phyloP scores from a whole-genome alignment of 2,113 vertebrate species.

The Datnioides undecimradiatus region DNA sequence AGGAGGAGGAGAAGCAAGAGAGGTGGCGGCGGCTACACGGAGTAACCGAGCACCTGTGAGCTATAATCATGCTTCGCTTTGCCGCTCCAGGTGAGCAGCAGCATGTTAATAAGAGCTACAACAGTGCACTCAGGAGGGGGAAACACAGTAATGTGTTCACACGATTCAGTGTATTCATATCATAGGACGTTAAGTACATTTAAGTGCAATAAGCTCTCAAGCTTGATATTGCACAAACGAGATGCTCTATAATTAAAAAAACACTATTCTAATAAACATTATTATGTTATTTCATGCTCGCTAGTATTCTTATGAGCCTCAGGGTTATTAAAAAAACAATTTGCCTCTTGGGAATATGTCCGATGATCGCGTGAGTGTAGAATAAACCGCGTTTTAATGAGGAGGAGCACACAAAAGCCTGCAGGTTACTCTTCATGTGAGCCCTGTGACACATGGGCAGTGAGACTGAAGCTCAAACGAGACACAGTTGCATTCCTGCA shows the following conservation, averaged over 20 bases:
- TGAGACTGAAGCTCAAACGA: not conserved
- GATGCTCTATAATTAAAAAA: not conserved
- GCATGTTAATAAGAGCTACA: slow-evolving; percentile 25
- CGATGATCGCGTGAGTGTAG: not conserved
- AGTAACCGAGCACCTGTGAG: slow-evolving; percentile 56
- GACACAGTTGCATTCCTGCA: not conserved
- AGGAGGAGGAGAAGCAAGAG: slow-evolving; percentile 23
- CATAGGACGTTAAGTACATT: not conserved
- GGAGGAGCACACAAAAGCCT: not conserved
- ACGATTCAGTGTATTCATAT: not conserved
- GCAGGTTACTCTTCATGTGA: not conserved
- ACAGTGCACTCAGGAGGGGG: slow-evolving; percentile 30
- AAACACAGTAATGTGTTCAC: slow-evolving; percentile 11
- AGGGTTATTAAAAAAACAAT: not conserved
- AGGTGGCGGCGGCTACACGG: slow-evolving; percentile 23
- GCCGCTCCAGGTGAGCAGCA: slow-evolving; percentile 41
- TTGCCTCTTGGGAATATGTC: not conserved
- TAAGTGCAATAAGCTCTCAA: not conserved
- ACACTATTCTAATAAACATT: not conserved
- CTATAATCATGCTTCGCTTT: slow-evolving; percentile 61
- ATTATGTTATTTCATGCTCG: not conserved
- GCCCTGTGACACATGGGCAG: not conserved
- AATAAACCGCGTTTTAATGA: not conserved
- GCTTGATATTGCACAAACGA: not conserved
- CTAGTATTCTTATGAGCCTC: not conserved